Evolutionary conservation across 2,888 invertebrate genomes (phyloP).

Genomic region (Rhingia campestris): DNA sequence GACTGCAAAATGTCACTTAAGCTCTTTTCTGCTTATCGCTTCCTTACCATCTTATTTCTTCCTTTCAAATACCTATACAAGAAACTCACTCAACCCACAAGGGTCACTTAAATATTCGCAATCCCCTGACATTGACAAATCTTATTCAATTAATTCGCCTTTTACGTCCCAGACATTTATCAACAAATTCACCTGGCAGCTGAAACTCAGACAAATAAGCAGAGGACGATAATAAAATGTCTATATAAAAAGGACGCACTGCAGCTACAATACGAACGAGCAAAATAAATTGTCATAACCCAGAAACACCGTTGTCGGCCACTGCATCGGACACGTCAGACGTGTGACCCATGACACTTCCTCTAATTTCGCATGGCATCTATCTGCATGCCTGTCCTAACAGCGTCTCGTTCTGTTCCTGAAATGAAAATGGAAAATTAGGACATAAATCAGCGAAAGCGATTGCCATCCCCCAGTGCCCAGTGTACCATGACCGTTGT

Average conservation of each 20-base stretch:
- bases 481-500: slow-evolving; percentile 21
- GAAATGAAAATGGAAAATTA: slow-evolving; percentile 73
- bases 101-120: slow-evolving; percentile 65
- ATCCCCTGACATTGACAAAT: slow-evolving; percentile 69
- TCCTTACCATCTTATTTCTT: background rate
- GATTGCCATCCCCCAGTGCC: slow-evolving; percentile 44
- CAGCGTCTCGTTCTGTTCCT: slow-evolving; percentile 61
- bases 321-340: slow-evolving; percentile 46
- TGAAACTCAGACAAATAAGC: slow-evolving; percentile 44
- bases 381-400: slow-evolving; percentile 55
- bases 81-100: slow-evolving; percentile 4
- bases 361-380: slow-evolving; percentile 62
- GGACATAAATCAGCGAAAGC: slow-evolving; percentile 72
- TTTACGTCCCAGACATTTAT: slow-evolving; percentile 58
- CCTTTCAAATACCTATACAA: background rate
- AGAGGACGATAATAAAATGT: slow-evolving; percentile 23
- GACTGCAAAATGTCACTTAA: slow-evolving; percentile 8
- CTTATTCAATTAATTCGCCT: slow-evolving; percentile 65
- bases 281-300: slow-evolving; percentile 72
- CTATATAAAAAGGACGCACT: slow-evolving; percentile 54
- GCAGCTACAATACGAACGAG: slow-evolving; percentile 43
- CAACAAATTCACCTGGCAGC: slow-evolving; percentile 66
- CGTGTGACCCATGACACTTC: slow-evolving; percentile 68
- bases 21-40: slow-evolving; percentile 16
- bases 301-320: slow-evolving; percentile 41